These are phyloP conservation scores for Eospalax fontanierii DNA, from an alignment of 2,797 vertebrate species.

Conservation along the genomic window DNA sequence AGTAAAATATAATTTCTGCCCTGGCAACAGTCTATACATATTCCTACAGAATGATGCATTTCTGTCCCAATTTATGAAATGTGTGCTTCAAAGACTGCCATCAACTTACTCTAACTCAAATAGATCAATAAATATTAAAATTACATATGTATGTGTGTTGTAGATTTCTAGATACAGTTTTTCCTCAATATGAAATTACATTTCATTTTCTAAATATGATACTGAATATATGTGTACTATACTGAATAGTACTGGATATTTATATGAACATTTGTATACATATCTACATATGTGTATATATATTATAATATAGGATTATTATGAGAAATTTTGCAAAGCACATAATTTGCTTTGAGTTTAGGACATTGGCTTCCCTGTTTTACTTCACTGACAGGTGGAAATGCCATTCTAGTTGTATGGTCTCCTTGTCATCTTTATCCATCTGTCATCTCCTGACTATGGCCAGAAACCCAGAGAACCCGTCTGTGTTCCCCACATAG, in stretches of 20 bases:
- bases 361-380: neutral
- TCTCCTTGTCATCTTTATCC: neutral
- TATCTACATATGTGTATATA: neutral
- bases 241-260: neutral
- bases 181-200: neutral
- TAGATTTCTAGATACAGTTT: neutral
- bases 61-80: neutral
- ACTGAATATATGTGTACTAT: neutral
- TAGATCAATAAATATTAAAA: neutral
- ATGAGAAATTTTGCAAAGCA: neutral
- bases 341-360: no score
- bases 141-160: neutral
- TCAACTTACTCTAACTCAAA: neutral
- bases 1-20: neutral
- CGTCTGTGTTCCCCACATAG: neutral
- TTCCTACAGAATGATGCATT: neutral
- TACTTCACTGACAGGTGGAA: neutral
- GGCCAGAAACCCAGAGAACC: neutral
- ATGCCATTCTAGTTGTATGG: neutral
- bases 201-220: neutral
- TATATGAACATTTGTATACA: neutral
- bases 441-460: neutral
- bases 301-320: neutral
- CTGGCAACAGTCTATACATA: neutral
- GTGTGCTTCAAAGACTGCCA: neutral